Conservation (phyloP, 2,888 invertebrate genomes). For the Xylocampa areola region DNA sequence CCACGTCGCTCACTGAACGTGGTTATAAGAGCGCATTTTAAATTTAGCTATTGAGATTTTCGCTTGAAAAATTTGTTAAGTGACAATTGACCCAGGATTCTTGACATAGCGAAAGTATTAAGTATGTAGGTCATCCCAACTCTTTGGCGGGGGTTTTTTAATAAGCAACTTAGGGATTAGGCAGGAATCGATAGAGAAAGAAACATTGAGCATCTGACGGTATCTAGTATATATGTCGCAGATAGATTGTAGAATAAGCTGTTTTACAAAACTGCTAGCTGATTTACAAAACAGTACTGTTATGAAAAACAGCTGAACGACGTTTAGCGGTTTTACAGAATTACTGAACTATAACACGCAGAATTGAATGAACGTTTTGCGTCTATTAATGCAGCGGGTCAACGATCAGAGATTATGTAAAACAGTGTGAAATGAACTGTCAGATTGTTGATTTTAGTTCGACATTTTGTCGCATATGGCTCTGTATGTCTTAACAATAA, state of each 20-base stretch:
- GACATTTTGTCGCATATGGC: too few species aligned
- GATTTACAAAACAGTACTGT: too few species aligned
- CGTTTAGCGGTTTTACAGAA: too few species aligned
- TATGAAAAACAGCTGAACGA: too few species aligned
- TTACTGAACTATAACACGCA: too few species aligned
- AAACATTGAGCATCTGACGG: background rate
- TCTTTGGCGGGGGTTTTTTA: background rate
- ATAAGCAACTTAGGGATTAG: background rate
- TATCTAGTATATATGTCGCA: background rate
- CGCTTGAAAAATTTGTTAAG: slow-evolving; percentile 6
- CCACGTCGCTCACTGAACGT: slow-evolving; percentile 12
- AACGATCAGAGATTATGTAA: too few species aligned
- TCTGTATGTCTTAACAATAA: too few species aligned
- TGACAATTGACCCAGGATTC: slow-evolving; percentile 10
- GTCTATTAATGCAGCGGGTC: too few species aligned
- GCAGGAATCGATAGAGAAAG: background rate
- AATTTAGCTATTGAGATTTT: slow-evolving; percentile 6
- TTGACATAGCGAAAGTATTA: slow-evolving; percentile 16
- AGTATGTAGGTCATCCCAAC: slow-evolving; percentile 5
- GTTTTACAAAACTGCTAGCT: too few species aligned
- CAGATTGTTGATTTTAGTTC: too few species aligned
- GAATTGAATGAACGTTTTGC: too few species aligned
- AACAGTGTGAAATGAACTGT: too few species aligned
- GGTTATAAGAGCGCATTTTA: slow-evolving; percentile 6
- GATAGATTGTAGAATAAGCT: background rate